phyloP scores from a whole-genome alignment of 1,140 invertebrate genomes.

The Triops cancriformis region DNA sequence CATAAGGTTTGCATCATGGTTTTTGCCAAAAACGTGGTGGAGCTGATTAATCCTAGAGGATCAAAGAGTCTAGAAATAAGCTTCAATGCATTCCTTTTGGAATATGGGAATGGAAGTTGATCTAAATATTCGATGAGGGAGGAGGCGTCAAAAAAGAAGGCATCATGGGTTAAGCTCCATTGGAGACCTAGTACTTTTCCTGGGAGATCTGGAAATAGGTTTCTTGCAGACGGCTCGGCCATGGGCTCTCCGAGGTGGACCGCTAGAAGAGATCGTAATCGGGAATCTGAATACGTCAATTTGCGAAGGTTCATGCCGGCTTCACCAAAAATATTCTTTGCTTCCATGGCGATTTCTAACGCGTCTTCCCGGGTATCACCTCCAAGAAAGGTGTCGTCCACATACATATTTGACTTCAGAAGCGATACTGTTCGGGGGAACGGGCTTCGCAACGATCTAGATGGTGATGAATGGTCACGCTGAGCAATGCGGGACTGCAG shows the following conservation, averaged over 20 bases:
- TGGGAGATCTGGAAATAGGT: background rate
- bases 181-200: background rate
- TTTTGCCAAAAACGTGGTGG: background rate
- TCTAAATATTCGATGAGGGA: background rate
- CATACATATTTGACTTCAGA: conserved; percentile 39
- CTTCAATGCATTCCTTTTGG: background rate
- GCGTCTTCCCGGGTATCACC: background rate
- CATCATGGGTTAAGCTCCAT: background rate
- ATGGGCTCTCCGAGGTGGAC: background rate
- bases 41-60: background rate
- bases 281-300: background rate
- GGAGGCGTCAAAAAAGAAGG: background rate
- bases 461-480: too few species aligned
- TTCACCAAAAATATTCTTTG: background rate
- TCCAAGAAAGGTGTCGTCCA: too few species aligned
- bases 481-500: too few species aligned
- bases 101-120: background rate
- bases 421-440: too few species aligned
- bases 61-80: background rate
- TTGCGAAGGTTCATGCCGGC: background rate
- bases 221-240: background rate
- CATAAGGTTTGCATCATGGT: background rate
- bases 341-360: background rate
- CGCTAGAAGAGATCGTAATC: background rate
- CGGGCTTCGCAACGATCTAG: too few species aligned